Conservation (phyloP, 53 echinoderm and acorn worm species). For the Mesocentrotus franciscanus region DNA sequence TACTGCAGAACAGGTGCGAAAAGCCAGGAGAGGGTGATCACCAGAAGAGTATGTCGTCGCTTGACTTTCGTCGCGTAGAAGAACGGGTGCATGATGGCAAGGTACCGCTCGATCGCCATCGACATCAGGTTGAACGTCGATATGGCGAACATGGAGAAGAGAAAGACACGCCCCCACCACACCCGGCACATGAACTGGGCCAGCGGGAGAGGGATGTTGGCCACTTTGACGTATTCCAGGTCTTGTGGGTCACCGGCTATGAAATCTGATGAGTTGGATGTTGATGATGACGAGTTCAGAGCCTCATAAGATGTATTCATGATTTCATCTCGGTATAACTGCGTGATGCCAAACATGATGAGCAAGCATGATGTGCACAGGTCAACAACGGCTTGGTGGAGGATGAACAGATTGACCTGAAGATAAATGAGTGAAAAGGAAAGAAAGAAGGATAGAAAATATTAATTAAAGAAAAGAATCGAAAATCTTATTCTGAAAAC, state of each 20-base stretch:
- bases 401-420: conserved; percentile 81
- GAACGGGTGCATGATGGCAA: conserved; percentile 82
- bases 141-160: conserved; percentile 87
- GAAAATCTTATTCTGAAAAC: too few relatives aligned
- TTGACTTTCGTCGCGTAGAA: conserved; percentile 74
- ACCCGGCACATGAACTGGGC: conserved; percentile 86
- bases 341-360: conserved; percentile 74
- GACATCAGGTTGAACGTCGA: conserved; percentile 88
- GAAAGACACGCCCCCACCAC: conserved; percentile 88
- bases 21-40: conserved; percentile 78
- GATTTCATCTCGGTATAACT: conserved; percentile 39
- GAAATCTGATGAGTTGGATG: background rate
- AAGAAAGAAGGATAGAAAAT: background rate
- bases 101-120: conserved; percentile 86
- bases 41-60: conserved; percentile 66
- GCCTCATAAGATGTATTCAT: conserved; percentile 41
- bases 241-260: background rate
- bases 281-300: background rate
- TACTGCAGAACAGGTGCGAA: conserved; percentile 80
- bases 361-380: conserved; percentile 78
- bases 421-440: background rate
- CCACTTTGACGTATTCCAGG: background rate
- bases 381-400: conserved; percentile 87
- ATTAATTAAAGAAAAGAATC: background rate
- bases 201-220: conserved; percentile 23